Conservation (phyloP, 2,113 vertebrate genomes). For the Oreochromis spilurus region DNA sequence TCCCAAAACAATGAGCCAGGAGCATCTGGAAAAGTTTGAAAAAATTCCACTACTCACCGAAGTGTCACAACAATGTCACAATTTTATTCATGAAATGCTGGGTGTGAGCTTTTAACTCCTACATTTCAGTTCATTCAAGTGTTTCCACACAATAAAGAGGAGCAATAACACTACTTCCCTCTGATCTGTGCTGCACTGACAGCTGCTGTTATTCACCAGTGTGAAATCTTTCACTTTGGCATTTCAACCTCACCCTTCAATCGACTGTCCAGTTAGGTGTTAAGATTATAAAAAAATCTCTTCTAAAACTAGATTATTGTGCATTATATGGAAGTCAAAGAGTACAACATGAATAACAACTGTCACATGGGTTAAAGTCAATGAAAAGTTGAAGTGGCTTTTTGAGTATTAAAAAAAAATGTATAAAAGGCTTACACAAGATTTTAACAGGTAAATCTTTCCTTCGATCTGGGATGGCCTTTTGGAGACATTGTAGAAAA, state of each 20-base stretch:
- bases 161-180: background rate
- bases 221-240: background rate
- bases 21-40: conserved; percentile 24
- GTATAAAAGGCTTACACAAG: rapidly evolving
- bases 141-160: background rate
- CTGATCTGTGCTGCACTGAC: background rate
- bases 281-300: background rate
- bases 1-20: conserved; percentile 62
- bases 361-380: background rate
- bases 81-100: background rate
- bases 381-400: rapidly evolving
- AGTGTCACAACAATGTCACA: background rate
- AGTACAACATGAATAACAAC: background rate
- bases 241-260: background rate
- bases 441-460: background rate
- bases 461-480: background rate
- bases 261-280: background rate
- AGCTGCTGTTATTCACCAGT: background rate
- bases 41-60: background rate
- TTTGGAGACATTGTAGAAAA: background rate
- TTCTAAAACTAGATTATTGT: background rate
- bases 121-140: background rate
- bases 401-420: background rate
- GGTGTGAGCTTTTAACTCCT: background rate
- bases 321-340: background rate